Percentiles rank a stretch among this genome's conserved stretches.
Conservation (phyloP, 2,113 vertebrate species). For the Rhadina sibilatrix region DNA sequence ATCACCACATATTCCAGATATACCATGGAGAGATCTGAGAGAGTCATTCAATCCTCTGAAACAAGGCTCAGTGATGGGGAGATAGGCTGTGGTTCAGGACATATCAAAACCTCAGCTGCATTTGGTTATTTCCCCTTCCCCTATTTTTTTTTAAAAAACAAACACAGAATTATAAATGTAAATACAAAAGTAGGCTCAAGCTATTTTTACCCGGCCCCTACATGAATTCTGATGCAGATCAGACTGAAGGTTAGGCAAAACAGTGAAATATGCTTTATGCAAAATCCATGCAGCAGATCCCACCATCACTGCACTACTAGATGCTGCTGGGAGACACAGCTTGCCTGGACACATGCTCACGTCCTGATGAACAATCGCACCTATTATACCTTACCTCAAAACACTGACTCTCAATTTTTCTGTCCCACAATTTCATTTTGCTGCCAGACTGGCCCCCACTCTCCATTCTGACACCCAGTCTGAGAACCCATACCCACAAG, state of each 20-base stretch:
- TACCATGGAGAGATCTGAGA: background rate
- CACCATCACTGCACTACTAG: background rate
- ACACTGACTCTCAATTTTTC: background rate
- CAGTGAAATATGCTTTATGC: background rate
- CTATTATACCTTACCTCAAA: background rate
- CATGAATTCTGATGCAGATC: background rate
- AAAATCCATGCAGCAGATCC: background rate
- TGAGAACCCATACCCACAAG: background rate
- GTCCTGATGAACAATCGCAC: fast-evolving
- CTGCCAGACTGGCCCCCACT: background rate
- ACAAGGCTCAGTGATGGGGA: background rate
- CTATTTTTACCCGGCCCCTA: background rate
- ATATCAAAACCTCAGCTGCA: fast-evolving
- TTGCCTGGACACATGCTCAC: fast-evolving
- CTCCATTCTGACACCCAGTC: background rate
- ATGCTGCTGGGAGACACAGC: background rate
- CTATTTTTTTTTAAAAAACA: background rate
- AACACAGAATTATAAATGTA: background rate
- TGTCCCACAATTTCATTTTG: background rate
- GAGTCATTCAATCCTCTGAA: background rate
- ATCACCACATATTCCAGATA: background rate
- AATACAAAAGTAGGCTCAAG: background rate
- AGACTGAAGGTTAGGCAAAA: background rate
- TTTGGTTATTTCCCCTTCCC: fast-evolving
- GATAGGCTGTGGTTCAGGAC: background rate